Percentiles rank a stretch among this genome's conserved stretches.
Evolutionary conservation across 2,797 vertebrate genomes (phyloP).

Genomic region (Zenarchopterus dispar): DNA sequence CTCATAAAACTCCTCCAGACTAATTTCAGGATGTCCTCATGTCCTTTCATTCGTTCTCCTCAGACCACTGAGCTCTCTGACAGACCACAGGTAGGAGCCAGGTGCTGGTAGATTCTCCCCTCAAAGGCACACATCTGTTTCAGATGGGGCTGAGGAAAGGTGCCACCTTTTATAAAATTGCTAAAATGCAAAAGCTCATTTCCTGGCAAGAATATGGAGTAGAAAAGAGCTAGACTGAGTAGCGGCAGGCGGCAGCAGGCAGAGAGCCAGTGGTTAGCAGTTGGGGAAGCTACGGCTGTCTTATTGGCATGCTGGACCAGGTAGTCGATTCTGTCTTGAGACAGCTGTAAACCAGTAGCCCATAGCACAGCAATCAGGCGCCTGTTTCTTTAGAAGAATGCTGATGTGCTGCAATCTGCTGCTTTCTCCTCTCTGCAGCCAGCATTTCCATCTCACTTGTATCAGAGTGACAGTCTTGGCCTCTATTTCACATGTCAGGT

Average conservation of each 20-base stretch:
- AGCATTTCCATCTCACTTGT: constrained; percentile 84
- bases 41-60: constrained; percentile 73
- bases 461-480: constrained; percentile 88
- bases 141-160: constrained; percentile 67
- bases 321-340: constrained; percentile 90
- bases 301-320: constrained; percentile 97
- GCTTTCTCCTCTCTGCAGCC: constrained; percentile 82
- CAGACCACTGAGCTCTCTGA: constrained; percentile 83
- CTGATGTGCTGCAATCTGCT: constrained; percentile 89
- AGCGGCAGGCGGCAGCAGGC: constrained; percentile 84
- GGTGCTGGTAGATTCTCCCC: constrained; percentile 74
- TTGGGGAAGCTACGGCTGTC: constrained; percentile 86
- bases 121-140: constrained; percentile 86
- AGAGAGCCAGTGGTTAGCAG: constrained; percentile 89
- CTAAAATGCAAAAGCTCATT: constrained; percentile 82
- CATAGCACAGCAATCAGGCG: constrained; percentile 96
- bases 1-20: constrained; percentile 54
- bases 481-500: constrained; percentile 87
- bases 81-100: constrained; percentile 80
- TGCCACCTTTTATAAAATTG: constrained; percentile 74
- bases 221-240: constrained; percentile 86
- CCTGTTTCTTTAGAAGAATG: constrained; percentile 89
- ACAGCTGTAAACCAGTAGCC: constrained; percentile 98
- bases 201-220: constrained; percentile 72
- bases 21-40: constrained; percentile 63